Conservation (phyloP, 2,797 vertebrate species). For the Gila robusta region DNA sequence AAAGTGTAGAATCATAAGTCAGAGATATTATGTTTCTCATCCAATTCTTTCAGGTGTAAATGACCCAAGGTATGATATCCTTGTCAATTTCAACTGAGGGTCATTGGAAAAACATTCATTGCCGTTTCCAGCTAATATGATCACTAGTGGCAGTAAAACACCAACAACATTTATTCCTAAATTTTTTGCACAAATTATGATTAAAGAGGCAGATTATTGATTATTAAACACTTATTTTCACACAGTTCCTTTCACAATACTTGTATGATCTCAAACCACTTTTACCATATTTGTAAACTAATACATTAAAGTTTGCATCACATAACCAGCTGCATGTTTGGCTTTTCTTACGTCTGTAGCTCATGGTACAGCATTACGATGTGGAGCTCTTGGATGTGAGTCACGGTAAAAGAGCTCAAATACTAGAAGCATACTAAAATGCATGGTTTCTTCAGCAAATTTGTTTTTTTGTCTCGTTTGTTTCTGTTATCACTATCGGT, state of each 20-base stretch:
- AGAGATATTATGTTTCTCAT: neutral
- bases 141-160: neutral
- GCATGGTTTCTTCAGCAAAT: no score
- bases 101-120: neutral
- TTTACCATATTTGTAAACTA: neutral
- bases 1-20: neutral
- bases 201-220: neutral
- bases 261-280: neutral
- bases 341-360: neutral
- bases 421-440: no score
- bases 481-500: no score
- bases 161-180: neutral
- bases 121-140: neutral
- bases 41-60: neutral
- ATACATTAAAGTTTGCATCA: neutral
- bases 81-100: neutral
- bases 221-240: neutral
- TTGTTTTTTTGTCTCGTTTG: no score
- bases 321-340: neutral
- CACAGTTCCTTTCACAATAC: neutral
- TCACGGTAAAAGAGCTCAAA: no score
- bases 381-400: no score
- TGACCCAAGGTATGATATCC: neutral
- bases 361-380: no score
- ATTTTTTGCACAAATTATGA: neutral